Evolutionary conservation across 2,888 invertebrate species (phyloP).

Genomic region (Morpho achilles): DNA sequence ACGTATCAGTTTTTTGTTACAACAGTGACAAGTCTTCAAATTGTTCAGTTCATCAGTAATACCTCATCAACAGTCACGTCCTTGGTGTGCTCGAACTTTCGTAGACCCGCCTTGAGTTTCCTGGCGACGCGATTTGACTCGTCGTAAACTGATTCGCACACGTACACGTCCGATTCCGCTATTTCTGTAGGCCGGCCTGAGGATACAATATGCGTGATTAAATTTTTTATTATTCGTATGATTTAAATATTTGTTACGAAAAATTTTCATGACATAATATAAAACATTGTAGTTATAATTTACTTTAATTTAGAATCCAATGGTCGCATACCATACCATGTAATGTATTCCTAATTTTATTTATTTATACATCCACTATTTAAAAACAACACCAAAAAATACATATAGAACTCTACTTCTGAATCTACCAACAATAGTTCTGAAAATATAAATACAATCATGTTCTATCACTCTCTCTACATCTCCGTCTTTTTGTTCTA

Average conservation of each 20-base stretch:
- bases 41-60: neutral
- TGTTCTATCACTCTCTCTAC: neutral
- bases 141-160: slow-evolving; percentile 95
- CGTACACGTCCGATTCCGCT: slow-evolving; percentile 92
- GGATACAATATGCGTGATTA: slow-evolving; percentile 13
- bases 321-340: too few species aligned
- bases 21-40: neutral
- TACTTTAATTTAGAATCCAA: too few species aligned
- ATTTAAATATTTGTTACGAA: too few species aligned
- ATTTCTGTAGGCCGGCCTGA: slow-evolving; percentile 97
- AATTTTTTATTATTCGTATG: too few species aligned
- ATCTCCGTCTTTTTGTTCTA: neutral
- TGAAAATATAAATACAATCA: too few species aligned
- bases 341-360: too few species aligned
- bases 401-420: too few species aligned
- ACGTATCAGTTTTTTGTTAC: too few species aligned
- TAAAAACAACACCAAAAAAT: too few species aligned
- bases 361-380: neutral
- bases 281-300: too few species aligned
- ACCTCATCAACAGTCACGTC: slow-evolving; percentile 95
- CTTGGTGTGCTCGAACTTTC: slow-evolving; percentile 89
- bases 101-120: slow-evolving; percentile 84
- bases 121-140: slow-evolving; percentile 90
- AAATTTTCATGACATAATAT: too few species aligned
- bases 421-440: too few species aligned